Evolutionary conservation across 2,888 invertebrate species (phyloP).

Genomic region (Coenonympha arcania): DNA sequence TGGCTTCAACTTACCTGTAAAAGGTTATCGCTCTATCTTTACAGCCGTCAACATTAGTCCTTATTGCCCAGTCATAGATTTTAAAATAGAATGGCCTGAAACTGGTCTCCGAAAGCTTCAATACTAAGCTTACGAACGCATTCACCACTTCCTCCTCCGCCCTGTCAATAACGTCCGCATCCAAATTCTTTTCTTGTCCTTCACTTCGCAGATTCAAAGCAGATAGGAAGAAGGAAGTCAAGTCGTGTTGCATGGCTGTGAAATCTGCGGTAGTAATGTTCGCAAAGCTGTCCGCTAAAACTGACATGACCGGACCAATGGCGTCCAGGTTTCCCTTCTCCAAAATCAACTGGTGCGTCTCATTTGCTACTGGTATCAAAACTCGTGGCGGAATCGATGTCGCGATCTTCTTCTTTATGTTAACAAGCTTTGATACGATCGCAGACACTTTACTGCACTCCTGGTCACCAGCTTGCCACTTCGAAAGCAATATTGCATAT

Average conservation of each 20-base stretch:
- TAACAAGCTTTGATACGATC: constrained; percentile 73
- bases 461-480: constrained; percentile 67
- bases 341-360: constrained; percentile 77
- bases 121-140: constrained; percentile 83
- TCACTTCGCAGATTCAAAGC: constrained; percentile 80
- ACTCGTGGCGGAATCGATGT: constrained; percentile 80
- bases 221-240: constrained; percentile 83
- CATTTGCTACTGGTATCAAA: constrained; percentile 81
- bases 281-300: constrained; percentile 82
- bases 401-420: constrained; percentile 80
- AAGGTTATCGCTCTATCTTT: constrained; percentile 85
- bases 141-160: constrained; percentile 85
- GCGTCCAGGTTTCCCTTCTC: constrained; percentile 75
- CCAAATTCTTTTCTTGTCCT: constrained; percentile 48
- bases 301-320: constrained; percentile 81
- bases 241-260: constrained; percentile 76
- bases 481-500: constrained; percentile 74
- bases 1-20: constrained; percentile 79
- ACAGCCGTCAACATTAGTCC: constrained; percentile 72
- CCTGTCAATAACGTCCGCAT: constrained; percentile 57
- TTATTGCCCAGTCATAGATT: constrained; percentile 89
- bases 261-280: constrained; percentile 78
- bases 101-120: constrained; percentile 90
- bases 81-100: constrained; percentile 92
- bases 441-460: constrained; percentile 67